Evolutionary conservation across 2,113 vertebrate species (phyloP).

Genomic region (Entelurus aequoreus): DNA sequence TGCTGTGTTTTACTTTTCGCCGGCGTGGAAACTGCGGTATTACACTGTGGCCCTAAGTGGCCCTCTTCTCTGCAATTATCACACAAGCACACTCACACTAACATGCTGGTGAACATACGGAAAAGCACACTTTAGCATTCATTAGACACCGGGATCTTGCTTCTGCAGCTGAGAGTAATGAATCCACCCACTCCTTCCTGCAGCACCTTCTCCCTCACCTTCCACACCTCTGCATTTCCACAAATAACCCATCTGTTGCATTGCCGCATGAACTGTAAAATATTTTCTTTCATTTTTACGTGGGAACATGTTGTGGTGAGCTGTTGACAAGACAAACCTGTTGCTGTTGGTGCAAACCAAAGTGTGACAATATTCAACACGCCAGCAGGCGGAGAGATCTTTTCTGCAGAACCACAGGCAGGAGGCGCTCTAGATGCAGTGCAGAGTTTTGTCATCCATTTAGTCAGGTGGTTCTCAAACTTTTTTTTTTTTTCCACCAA

Average conservation of each 20-base stretch:
- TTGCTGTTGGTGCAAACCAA: slow-evolving; percentile 33
- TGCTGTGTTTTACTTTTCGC: slow-evolving; percentile 23
- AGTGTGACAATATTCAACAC: slow-evolving; percentile 28
- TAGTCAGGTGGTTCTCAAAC: slow-evolving; percentile 36
- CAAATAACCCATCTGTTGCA: slow-evolving; percentile 31
- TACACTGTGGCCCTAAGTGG: slow-evolving; percentile 46
- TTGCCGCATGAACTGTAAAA: slow-evolving; percentile 20
- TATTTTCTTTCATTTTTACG: slow-evolving; percentile 8
- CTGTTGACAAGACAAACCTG: slow-evolving; percentile 40
- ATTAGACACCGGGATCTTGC: slow-evolving; percentile 35
- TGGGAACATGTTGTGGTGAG: slow-evolving; percentile 27
- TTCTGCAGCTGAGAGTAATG: slow-evolving; percentile 35
- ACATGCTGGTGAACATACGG: slow-evolving; percentile 1
- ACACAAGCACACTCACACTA: slow-evolving; percentile 27
- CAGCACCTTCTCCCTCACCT: slow-evolving; percentile 4
- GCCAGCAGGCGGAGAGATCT: slow-evolving; percentile 9
- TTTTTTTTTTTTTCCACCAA: too few relatives aligned
- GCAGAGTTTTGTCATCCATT: slow-evolving; percentile 48
- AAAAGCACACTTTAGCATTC: slow-evolving; percentile 27
- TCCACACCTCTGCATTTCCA: slow-evolving; percentile 6
- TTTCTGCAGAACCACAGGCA: slow-evolving; percentile 25
- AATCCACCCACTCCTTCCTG: slow-evolving; percentile 34
- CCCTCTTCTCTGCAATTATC: slow-evolving; percentile 26
- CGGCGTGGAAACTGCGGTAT: slow-evolving; percentile 39
- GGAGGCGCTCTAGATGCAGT: slow-evolving; percentile 31